phyloP scores from a whole-genome alignment of 53 echinoderm and acorn worm species.

The Echinometra lucunter region DNA sequence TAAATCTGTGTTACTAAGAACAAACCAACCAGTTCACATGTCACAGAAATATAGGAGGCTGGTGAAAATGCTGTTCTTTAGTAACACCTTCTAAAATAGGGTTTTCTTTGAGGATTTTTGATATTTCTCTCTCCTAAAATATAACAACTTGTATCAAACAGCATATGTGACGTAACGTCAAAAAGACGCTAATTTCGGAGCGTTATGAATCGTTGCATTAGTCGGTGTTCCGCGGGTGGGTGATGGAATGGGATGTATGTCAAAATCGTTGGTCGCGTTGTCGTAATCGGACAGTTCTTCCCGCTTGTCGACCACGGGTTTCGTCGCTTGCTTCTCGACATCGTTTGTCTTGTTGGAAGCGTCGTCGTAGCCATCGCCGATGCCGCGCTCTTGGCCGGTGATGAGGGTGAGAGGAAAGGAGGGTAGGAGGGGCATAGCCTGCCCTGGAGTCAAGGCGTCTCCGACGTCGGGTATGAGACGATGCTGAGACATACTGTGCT shows the following conservation, averaged over 20 bases:
- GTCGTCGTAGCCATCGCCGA: conserved; percentile 58
- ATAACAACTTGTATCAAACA: conserved; percentile 42
- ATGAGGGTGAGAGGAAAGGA: conserved; percentile 63
- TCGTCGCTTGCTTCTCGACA: not conserved
- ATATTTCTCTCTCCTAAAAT: conserved; percentile 18
- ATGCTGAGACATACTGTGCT: conserved; percentile 65
- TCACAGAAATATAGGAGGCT: not conserved
- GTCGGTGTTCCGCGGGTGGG: conserved; percentile 1
- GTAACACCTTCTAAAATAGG: not conserved
- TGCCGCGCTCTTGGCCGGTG: conserved; percentile 65
- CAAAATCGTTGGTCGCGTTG: conserved; percentile 45
- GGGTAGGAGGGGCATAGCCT: conserved; percentile 62
- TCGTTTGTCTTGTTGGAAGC: conserved; percentile 14
- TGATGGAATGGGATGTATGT: conserved; percentile 44
- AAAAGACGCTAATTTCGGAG: conserved; percentile 25
- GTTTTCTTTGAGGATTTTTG: not conserved
- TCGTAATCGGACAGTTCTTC: conserved; percentile 65
- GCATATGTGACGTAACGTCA: conserved; percentile 33
- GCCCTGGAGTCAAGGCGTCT: conserved; percentile 32
- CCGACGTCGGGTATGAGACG: conserved; percentile 43
- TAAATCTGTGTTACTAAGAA: not conserved
- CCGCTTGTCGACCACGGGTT: conserved; percentile 12
- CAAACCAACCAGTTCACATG: not conserved
- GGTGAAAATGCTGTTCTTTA: not conserved
- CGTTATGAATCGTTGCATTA: conserved; percentile 15